Evolutionary conservation across 2,888 invertebrate species (phyloP), one percentile per base, ranked within the genome.

Genomic region (Folsomia candida): DNA sequence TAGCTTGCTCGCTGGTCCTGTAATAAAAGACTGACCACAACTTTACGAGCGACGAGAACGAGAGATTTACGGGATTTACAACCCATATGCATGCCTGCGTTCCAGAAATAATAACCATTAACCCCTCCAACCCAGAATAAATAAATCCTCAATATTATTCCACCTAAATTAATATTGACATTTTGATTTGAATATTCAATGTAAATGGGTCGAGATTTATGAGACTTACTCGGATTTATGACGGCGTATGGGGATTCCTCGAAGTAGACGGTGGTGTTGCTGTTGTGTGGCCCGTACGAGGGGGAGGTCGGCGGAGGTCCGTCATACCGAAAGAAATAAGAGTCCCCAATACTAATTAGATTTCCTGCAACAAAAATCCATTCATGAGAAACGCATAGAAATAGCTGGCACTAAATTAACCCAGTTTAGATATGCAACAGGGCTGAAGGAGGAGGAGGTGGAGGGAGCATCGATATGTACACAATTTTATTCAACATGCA

Each of bases 251-350:
- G 78, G 57, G 76, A 78, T 63, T 78, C 78, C 60, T 78, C 76
- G 68, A 51, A 67, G 22, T 67, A 65, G 57, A 70, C 68, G 60
- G 61, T 63, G 73, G 11, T 76, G 75, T 27, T 11, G 11, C 27
- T 54, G 72, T 66, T 71, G 75, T 80, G 81, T 29, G 64, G 64
- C 68, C 60, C 68, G 47, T 71, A 64, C 28, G 66, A 62, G 59
- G 66, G 57, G 79, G 62, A 78, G 27, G 79, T 78, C 78, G 81
- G 37, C 61, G 82, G 94, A 0, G 95, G 95, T 83, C 94, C 92
- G 84, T 95, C 94, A 86, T 94, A 95, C 57, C 95, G 90, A 83
- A 95, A 89, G 84, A 93, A 93, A 84, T 93, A 94, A 66, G 94
- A 93, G 64, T 93, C 88, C 28, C 95, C 95, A 80, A 96, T 90